phyloP scores from a whole-genome alignment of 1,140 invertebrate species.

The Papilio polytes region DNA sequence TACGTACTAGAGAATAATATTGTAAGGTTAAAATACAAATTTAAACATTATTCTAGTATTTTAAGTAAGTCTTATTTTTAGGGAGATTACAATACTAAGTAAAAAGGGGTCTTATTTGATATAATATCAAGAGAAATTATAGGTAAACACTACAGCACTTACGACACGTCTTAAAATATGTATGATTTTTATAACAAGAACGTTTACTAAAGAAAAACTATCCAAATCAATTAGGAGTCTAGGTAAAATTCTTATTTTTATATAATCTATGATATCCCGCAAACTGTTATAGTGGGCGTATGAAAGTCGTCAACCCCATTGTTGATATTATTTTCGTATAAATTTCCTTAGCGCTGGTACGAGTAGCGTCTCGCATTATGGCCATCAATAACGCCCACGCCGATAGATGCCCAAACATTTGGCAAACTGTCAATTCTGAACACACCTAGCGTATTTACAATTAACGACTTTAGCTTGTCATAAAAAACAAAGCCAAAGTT shows the following conservation, averaged over 20 bases:
- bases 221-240: neutral
- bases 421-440: conserved; percentile 62
- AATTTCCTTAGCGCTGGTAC: conserved; percentile 39
- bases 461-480: conserved; percentile 42
- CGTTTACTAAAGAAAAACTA: neutral
- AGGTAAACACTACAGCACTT: too few relatives aligned
- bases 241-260: neutral
- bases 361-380: conserved; percentile 48
- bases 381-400: conserved; percentile 62
- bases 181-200: neutral
- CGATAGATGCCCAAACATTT: conserved; percentile 67
- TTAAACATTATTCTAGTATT: neutral
- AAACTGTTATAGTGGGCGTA: conserved; percentile 20
- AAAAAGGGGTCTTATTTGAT: too few relatives aligned
- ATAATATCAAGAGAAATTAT: too few relatives aligned
- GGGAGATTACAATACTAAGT: too few relatives aligned
- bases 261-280: neutral
- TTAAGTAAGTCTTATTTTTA: too few relatives aligned
- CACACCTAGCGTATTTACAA: conserved; percentile 58
- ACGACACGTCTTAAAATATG: neutral
- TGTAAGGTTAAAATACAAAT: neutral
- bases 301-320: conserved; percentile 41
- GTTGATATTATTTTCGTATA: conserved; percentile 42
- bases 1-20: conserved; percentile 24
- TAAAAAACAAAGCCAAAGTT: neutral